Percentiles rank a stretch among this genome's conserved stretches.
Conservation (phyloP, 2,113 vertebrate genomes). For the Rhinoptilus africanus region DNA sequence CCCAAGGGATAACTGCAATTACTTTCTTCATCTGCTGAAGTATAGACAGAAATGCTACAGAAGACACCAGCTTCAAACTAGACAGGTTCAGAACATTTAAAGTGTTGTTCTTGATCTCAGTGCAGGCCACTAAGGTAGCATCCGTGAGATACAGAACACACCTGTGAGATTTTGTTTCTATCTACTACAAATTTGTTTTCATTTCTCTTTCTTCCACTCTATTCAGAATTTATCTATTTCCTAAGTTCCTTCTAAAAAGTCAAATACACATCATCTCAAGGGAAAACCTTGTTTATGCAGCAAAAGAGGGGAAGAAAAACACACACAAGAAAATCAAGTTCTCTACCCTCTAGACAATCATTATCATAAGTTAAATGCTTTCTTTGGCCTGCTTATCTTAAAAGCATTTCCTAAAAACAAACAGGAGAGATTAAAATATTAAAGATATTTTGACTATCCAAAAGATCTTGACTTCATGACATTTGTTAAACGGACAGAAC, state of each 20-base stretch:
- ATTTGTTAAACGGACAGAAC: background rate
- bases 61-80: background rate
- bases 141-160: fast-evolving
- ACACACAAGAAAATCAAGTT: background rate
- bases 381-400: background rate
- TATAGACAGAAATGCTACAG: background rate
- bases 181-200: background rate
- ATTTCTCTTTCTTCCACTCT: background rate
- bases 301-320: background rate
- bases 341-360: background rate
- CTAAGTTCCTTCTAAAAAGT: background rate
- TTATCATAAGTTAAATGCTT: background rate
- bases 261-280: background rate
- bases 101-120: background rate
- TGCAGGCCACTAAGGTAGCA: background rate
- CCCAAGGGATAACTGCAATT: background rate
- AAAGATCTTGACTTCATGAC: background rate
- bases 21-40: background rate
- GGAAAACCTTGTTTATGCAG: background rate
- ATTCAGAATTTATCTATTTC: background rate
- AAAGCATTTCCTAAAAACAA: background rate
- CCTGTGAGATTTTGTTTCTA: background rate
- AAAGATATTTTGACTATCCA: background rate
- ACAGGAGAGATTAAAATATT: background rate
- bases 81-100: background rate